Base-by-base conservation (phyloP, 2,113 vertebrate genomes). In the Rhea pennata region DNA sequence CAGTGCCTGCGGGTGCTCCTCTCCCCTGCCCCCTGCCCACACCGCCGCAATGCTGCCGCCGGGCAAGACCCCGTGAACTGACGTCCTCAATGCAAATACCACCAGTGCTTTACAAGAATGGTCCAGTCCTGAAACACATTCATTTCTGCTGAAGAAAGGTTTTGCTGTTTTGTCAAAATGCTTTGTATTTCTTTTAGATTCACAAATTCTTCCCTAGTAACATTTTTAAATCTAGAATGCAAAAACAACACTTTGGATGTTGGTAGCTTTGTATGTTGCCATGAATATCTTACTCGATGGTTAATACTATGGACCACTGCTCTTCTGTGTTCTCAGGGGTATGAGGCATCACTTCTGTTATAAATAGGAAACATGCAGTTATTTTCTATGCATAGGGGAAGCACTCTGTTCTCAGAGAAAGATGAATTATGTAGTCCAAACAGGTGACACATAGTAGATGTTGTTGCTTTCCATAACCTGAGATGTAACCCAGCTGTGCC, bases 401-500 rank as follows among this genome's bases (percentile, higher is more conserved):
- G 94, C 88, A 88, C 94, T 95, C 84, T 95, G 95, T 96, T 93
- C 90, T 92, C 92, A 48, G 80, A 84, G 84, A 88, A 85, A 70
- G 73, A 85, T 96, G 92, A 96, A 97, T 97, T 97, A 93, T 96
- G 94, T 83, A 96, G 90, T 74, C 84, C 29, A 94, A 93, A 61
- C 90, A 97, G 94, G 94, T 96, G 94, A 96, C 90, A 95, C 70
- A 58, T n/a, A 89, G 86, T 94, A 76, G 89, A 91, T 96, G 95
- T 85, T 95, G 84, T 95, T 95, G 95, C 95, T 97, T 96, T 97
- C 94, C 87, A 95, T 77, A 95, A 96, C 94, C 88, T 96, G 95
- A 97, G 93, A 84, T 80, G 84, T 92, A 91, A 93, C 92, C 96
- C 87, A 93, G 81, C 94, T 91, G 82, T 92, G 93, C 93, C 96